Evolutionary conservation across 2,113 vertebrate species (phyloP).

Genomic region (Sphaerodactylus townsendi): DNA sequence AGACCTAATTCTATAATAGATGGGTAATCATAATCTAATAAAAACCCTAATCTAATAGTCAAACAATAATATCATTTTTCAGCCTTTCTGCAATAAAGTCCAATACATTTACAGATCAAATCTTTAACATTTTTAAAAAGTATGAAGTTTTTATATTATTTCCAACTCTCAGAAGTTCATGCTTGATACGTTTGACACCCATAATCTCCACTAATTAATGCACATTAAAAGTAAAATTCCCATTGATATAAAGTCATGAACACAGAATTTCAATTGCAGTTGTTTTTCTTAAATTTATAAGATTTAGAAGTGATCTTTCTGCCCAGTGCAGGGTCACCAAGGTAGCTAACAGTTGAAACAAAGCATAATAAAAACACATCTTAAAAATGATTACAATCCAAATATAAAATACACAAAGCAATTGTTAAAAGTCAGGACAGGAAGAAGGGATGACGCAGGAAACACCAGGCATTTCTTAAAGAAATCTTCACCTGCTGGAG

Average conservation of each 20-base stretch:
- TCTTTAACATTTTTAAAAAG: neutral
- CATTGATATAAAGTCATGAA: neutral
- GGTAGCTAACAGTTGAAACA: too few relatives aligned
- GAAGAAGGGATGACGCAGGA: too few relatives aligned
- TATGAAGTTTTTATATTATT: neutral
- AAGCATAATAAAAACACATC: too few relatives aligned
- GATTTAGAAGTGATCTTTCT: neutral
- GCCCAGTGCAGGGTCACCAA: too few relatives aligned
- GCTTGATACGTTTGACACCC: neutral
- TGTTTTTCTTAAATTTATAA: neutral
- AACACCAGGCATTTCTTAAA: too few relatives aligned
- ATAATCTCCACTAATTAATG: neutral
- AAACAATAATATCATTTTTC: conserved; percentile 1
- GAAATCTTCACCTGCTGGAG: too few relatives aligned
- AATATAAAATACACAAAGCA: too few relatives aligned
- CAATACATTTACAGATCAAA: neutral
- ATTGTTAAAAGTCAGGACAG: too few relatives aligned
- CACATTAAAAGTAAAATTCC: neutral
- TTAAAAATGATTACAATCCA: too few relatives aligned
- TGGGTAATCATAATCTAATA: conserved; percentile 7
- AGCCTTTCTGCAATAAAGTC: neutral
- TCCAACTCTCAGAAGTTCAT: neutral
- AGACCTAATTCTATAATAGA: neutral
- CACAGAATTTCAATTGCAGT: neutral
- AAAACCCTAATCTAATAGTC: conserved; percentile 1